Conservation (phyloP, 2,888 invertebrate species). For the Drosophila mimica region DNA sequence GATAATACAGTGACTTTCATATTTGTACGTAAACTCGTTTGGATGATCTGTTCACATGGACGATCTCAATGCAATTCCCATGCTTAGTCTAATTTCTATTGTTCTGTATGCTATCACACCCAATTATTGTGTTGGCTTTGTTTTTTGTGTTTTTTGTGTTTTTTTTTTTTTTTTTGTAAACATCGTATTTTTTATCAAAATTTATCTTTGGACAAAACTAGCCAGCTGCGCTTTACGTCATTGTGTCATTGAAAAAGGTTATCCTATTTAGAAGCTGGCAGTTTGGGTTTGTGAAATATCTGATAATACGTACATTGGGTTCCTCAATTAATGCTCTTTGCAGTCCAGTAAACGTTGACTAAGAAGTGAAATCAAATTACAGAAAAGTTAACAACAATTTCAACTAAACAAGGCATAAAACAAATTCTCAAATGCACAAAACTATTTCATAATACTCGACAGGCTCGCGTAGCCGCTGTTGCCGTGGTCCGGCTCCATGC, state of each 20-base stretch:
- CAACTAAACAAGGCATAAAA: conserved; percentile 38
- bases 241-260: conserved; percentile 17
- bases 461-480: conserved; percentile 84
- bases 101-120: conserved; percentile 71
- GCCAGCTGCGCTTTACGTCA: conserved; percentile 23
- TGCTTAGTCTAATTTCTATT: conserved; percentile 49
- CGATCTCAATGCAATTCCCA: conserved; percentile 57
- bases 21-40: conserved; percentile 73
- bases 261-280: conserved; percentile 23
- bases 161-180: conserved; percentile 10
- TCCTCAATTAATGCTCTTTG: conserved; percentile 7
- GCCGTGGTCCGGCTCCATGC: conserved; percentile 53
- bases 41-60: conserved; percentile 52
- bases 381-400: conserved; percentile 55
- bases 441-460: conserved; percentile 82
- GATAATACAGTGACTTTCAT: conserved; percentile 37
- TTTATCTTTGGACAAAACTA: conserved; percentile 22
- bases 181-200: conserved; percentile 31
- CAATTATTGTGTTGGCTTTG: conserved; percentile 26
- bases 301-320: conserved; percentile 32
- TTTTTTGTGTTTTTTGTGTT: conserved; percentile 6
- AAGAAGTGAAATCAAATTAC: conserved; percentile 36
- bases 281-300: conserved; percentile 20
- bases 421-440: conserved; percentile 30
- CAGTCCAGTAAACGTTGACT: conserved; percentile 54